A percentile compares a stretch with the other conserved stretches of the same genome.
phyloP scores from a whole-genome alignment of 2,797 vertebrate species.

The Heterohyrax brucei region DNA sequence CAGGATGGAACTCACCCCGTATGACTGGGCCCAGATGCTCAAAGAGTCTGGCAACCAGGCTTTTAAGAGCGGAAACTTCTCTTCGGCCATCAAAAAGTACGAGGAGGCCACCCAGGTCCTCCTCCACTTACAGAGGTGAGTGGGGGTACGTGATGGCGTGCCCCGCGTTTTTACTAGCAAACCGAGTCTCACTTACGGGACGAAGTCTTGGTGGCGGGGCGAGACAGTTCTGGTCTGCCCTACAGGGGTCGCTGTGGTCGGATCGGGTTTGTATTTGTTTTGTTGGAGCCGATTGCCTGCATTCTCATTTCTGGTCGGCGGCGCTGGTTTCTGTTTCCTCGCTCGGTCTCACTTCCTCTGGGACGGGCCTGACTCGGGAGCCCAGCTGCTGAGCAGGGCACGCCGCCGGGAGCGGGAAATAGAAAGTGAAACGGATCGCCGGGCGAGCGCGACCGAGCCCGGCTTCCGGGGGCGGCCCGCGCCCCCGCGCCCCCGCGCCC shows the following conservation, averaged over 20 bases:
- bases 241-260: no score
- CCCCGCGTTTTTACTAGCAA: background rate
- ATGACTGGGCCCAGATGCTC: conserved; percentile 81
- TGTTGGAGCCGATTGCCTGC: no score
- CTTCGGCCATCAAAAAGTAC: conserved; percentile 89
- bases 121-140: conserved; percentile 16
- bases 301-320: background rate
- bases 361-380: background rate
- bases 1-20: conserved; percentile 83
- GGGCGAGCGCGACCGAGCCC: no score
- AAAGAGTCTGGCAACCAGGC: conserved; percentile 87
- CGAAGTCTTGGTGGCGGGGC: no score
- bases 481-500: no score
- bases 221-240: no score
- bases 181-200: background rate
- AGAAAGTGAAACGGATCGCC: conserved; percentile 74
- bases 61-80: conserved; percentile 89
- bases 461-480: no score
- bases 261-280: no score
- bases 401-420: conserved; percentile 18
- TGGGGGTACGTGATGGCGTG: conserved; percentile 74
- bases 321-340: conserved; percentile 46
- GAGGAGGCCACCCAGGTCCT: conserved; percentile 88
- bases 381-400: background rate
- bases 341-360: conserved; percentile 26